Conservation (phyloP, 1,140 invertebrate species). For the Ostrea denselamellosa region DNA sequence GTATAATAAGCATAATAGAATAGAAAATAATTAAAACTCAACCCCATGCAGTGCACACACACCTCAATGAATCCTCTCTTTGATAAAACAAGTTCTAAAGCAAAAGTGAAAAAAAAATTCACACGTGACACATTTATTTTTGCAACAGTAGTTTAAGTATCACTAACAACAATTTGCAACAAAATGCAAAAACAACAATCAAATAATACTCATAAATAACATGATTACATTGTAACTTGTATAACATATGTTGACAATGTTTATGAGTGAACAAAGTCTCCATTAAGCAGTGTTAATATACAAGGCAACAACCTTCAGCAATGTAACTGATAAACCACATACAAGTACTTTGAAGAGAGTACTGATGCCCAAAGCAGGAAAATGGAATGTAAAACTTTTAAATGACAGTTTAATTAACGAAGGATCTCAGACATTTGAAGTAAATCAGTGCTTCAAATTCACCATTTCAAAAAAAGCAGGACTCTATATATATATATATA, state of each 20-base stretch:
- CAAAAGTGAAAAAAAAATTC: not conserved
- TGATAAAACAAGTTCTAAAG: no score
- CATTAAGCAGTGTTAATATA: not conserved
- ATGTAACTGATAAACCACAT: not conserved
- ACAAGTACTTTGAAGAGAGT: not conserved
- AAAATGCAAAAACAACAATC: conserved; percentile 10
- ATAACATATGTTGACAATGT: not conserved
- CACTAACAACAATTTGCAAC: conserved; percentile 16
- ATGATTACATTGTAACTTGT: not conserved
- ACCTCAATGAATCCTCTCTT: no score
- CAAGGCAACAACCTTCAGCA: not conserved
- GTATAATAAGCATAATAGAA: no score
- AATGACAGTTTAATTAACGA: not conserved
- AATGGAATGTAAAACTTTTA: conserved; percentile 7
- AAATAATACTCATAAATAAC: conserved; percentile 12
- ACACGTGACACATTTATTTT: conserved; percentile 22
- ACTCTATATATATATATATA: no score
- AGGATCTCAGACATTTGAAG: no score
- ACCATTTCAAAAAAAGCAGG: no score
- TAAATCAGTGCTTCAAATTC: no score
- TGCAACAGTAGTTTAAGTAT: not conserved
- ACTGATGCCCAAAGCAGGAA: not conserved
- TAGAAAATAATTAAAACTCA: no score
- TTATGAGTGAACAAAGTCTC: no score
- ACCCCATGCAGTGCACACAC: no score